Conservation (phyloP, 2,888 invertebrate genomes). For the Lithosia quadra region DNA sequence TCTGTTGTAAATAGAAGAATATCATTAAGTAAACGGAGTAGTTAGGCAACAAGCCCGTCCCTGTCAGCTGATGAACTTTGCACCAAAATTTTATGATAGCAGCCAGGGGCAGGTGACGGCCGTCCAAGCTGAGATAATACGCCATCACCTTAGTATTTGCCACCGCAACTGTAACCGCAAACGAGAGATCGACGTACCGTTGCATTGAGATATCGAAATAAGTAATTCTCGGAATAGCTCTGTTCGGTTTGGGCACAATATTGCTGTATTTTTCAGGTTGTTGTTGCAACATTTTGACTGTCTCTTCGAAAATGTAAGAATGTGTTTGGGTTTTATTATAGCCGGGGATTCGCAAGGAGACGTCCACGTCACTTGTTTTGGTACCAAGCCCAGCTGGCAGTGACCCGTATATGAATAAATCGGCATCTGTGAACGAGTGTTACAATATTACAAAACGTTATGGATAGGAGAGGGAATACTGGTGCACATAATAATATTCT, state of each 20-base stretch:
- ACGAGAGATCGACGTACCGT: slow-evolving; percentile 33
- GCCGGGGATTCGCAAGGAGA: slow-evolving; percentile 26
- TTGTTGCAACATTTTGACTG: slow-evolving; percentile 20
- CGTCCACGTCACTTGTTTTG: slow-evolving; percentile 42
- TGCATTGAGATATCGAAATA: slow-evolving; percentile 27
- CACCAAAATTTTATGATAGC: slow-evolving; percentile 44
- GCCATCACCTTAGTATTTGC: slow-evolving; percentile 22
- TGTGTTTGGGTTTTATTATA: slow-evolving; percentile 11
- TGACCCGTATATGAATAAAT: slow-evolving; percentile 34
- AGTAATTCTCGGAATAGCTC: slow-evolving; percentile 12
- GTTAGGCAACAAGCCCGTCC: background rate
- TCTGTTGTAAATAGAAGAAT: slow-evolving; percentile 29
- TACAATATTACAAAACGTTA: too few relatives aligned
- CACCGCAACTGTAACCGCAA: slow-evolving; percentile 13
- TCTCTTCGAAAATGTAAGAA: slow-evolving; percentile 21
- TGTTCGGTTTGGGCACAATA: background rate
- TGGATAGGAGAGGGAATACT: background rate
- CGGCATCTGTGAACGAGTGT: slow-evolving; percentile 26
- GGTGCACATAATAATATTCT: background rate
- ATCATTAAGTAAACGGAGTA: slow-evolving; percentile 18
- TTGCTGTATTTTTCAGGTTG: slow-evolving; percentile 25
- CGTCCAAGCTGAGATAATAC: slow-evolving; percentile 40
- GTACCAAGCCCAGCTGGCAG: slow-evolving; percentile 32
- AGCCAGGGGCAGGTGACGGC: slow-evolving; percentile 28
- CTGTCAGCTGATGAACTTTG: slow-evolving; percentile 13